Conservation (phyloP, 2,797 vertebrate species). For the Pseudocheirus occidentalis region DNA sequence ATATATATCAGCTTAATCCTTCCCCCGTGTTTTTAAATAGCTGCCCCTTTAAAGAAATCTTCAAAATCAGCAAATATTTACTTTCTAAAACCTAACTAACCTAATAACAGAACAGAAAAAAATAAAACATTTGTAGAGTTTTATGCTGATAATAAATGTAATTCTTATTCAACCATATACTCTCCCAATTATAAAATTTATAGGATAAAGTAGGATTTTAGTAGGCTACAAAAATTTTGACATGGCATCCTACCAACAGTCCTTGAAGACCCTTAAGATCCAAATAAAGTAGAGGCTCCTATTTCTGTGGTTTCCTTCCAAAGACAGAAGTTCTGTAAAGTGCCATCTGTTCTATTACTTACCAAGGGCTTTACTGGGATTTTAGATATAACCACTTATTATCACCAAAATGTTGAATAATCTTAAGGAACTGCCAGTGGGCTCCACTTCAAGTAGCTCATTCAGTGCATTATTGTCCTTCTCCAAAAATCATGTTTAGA, state of each 20-base stretch:
- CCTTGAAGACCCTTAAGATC: conserved; percentile 3
- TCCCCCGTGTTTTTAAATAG: not conserved
- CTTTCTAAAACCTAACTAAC: not conserved
- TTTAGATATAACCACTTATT: conserved; percentile 6
- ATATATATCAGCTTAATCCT: not conserved
- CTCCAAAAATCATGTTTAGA: conserved; percentile 10
- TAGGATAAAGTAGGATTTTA: conserved; percentile 31
- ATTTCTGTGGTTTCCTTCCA: not conserved
- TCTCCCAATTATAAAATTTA: not conserved
- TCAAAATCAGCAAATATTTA: not conserved
- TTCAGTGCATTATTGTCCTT: not conserved
- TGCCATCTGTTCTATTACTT: conserved; percentile 9
- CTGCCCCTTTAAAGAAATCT: not conserved
- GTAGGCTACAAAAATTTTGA: conserved; percentile 23
- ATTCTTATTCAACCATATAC: not conserved
- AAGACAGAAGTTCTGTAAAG: not conserved
- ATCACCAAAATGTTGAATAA: conserved; percentile 39
- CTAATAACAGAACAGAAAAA: not conserved
- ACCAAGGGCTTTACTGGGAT: conserved; percentile 16
- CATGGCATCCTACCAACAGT: conserved; percentile 19
- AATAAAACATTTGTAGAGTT: not conserved
- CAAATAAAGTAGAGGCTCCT: conserved; percentile 19
- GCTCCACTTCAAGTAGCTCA: conserved; percentile 3
- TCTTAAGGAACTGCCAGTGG: not conserved
- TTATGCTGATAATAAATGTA: not conserved